These are phyloP conservation scores for Sceloporus undulatus DNA, from an alignment of 2,113 vertebrate species.

Conservation along the genomic window DNA sequence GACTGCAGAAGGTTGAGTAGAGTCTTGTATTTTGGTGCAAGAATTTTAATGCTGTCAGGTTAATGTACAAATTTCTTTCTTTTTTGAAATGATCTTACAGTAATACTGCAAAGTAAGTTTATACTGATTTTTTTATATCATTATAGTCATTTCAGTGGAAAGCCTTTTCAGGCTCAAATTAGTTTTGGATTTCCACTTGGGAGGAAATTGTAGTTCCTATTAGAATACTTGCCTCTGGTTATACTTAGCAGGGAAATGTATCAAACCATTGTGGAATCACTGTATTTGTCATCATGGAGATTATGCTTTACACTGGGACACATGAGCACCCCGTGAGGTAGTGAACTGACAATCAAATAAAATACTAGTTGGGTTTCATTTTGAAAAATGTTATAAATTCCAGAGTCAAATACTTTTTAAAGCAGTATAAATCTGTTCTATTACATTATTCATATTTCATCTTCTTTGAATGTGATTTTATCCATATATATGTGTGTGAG, in stretches of 20 bases:
- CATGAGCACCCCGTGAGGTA: constrained; percentile 45
- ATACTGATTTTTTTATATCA: constrained; percentile 38
- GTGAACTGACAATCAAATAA: constrained; percentile 51
- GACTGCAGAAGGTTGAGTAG: neutral
- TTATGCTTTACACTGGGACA: constrained; percentile 41
- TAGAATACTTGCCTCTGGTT: constrained; percentile 72
- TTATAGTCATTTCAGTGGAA: constrained; percentile 62
- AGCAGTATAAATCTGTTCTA: constrained; percentile 52
- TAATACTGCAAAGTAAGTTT: constrained; percentile 54
- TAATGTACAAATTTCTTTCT: neutral
- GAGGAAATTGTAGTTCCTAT: constrained; percentile 68
- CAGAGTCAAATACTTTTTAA: constrained; percentile 49
- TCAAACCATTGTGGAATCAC: constrained; percentile 68
- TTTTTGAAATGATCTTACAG: constrained; percentile 12
- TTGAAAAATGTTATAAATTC: constrained; percentile 34
- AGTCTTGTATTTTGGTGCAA: neutral
- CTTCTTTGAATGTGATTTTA: constrained; percentile 43
- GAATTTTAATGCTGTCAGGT: neutral
- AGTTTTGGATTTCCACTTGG: constrained; percentile 72
- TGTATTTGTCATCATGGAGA: constrained; percentile 55
- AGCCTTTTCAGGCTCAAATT: constrained; percentile 73
- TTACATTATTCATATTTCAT: constrained; percentile 36
- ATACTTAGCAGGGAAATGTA: constrained; percentile 71
- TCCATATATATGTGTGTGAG: rapidly evolving
- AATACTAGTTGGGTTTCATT: constrained; percentile 32